Base-by-base conservation (phyloP, 2,113 vertebrate genomes). In the Callionymus lyra region DNA sequence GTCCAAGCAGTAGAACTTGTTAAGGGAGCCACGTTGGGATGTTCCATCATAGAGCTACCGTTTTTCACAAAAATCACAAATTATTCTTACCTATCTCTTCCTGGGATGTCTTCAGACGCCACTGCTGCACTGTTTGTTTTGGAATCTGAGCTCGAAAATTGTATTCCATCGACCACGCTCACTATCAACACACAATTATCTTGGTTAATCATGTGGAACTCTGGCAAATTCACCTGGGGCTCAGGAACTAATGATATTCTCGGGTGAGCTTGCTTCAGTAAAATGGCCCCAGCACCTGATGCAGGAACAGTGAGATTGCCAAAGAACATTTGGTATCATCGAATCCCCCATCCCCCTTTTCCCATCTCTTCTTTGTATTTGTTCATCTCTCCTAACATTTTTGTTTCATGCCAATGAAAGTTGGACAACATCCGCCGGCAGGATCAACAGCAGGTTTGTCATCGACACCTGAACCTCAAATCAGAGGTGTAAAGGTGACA, bases 131-230 rank as follows among this genome's bases (percentile, higher is more conserved):
- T 95, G 91, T 97, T 98, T 98, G 94, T 95, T 97, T 96, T 95
- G 92, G 93, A 97, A 94, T 89, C 91, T 87, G 88, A 80, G 79
- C 90, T 86, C 82, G 90, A 95, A 85, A 96, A 97, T 97, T 94
- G 91, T 97, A 97, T 97, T 98, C 93, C 93, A 90, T 93, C 92
- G 92, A 94, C 93, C 94, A 94, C 90, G 92, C 92, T 97, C 86
- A 84, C 94, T 97, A 97, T 97, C 95, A 97, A 98, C 95, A 98
- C 95, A 97, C 95, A 98, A 98, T 98, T 98, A 98, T 97, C 93
- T 98, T 91, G 91, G 90, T 97, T 97, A 97, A 97, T 97, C 95
- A 98, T 97, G 94, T 97, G 95, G 95, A 98, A 97, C 94, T 91
- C 93, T 92, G 91, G 92, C 89, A 91, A 96, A 97, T 94, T 96